Evolutionary conservation across 2,888 invertebrate genomes (phyloP).

Genomic region (Pyrrhosoma nymphula): DNA sequence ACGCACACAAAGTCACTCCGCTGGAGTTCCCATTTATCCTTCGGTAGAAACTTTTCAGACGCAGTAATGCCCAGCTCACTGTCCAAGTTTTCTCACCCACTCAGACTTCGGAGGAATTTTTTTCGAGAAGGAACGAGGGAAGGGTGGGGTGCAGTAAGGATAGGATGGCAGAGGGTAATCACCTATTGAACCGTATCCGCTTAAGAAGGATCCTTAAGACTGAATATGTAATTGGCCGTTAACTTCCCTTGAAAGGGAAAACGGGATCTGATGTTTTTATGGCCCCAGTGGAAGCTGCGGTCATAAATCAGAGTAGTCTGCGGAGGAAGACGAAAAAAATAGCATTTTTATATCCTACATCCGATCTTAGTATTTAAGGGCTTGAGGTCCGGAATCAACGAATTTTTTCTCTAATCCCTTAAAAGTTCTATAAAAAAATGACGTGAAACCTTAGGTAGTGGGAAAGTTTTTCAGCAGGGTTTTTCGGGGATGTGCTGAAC

Average conservation of each 20-base stretch:
- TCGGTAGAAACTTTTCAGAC: background rate
- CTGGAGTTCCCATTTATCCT: conserved; percentile 20
- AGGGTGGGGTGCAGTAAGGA: background rate
- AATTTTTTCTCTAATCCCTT: background rate
- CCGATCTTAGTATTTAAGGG: background rate
- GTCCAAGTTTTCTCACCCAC: background rate
- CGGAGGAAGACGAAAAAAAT: background rate
- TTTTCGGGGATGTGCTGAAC: background rate
- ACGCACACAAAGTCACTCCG: background rate
- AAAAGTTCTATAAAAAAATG: background rate
- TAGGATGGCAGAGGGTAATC: conserved; percentile 19
- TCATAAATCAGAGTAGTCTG: conserved; percentile 12
- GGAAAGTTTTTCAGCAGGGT: too few species aligned
- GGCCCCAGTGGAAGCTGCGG: background rate
- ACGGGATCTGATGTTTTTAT: conserved; percentile 60
- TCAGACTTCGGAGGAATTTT: background rate
- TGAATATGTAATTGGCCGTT: conserved; percentile 59
- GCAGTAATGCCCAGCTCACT: conserved; percentile 26
- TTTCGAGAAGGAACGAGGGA: background rate
- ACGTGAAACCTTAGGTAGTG: too few species aligned
- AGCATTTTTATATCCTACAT: background rate
- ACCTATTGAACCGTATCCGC: conserved; percentile 32
- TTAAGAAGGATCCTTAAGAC: conserved; percentile 9
- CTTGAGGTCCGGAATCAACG: background rate
- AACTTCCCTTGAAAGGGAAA: conserved; percentile 45